A percentile compares a stretch with the other conserved stretches of the same genome.
Conservation (phyloP, 2,113 vertebrate genomes). For the Pangasianodon hypophthalmus region DNA sequence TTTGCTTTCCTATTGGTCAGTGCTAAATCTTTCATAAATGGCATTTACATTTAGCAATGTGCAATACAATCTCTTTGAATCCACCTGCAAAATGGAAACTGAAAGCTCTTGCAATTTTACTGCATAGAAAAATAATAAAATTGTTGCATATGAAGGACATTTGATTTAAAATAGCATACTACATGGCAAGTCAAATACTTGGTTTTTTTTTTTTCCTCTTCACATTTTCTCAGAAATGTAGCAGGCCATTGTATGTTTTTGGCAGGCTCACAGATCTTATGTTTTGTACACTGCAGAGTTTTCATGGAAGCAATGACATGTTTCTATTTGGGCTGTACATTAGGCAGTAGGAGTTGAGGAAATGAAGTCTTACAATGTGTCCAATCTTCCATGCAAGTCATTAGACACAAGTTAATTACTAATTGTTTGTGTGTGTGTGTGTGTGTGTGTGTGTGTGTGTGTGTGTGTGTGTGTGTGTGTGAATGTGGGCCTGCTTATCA, state of each 20-base stretch:
- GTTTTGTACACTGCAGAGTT: slow-evolving; percentile 65
- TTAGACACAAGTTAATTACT: slow-evolving; percentile 44
- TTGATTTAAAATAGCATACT: slow-evolving; percentile 31
- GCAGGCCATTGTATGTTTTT: slow-evolving; percentile 57
- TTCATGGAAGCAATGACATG: slow-evolving; percentile 61
- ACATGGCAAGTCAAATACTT: slow-evolving; percentile 43
- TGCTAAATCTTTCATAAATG: slow-evolving; percentile 55
- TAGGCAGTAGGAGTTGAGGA: slow-evolving; percentile 69
- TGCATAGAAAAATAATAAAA: slow-evolving; percentile 54
- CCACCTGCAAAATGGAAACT: slow-evolving; percentile 38
- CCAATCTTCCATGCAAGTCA: slow-evolving; percentile 69
- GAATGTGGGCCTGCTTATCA: neutral
- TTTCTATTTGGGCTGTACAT: slow-evolving; percentile 63
- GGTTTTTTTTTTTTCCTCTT: neutral
- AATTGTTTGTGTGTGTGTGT: neutral
- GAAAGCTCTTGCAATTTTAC: slow-evolving; percentile 34
- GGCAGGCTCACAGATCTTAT: slow-evolving; percentile 62
- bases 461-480: neutral
- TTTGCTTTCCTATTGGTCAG: neutral
- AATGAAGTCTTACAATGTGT: slow-evolving; percentile 59
- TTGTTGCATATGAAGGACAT: slow-evolving; percentile 56
- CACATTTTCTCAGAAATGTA: slow-evolving; percentile 53
- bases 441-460: slow-evolving; percentile 15
- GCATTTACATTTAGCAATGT: slow-evolving; percentile 48
- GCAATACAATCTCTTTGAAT: slow-evolving; percentile 52